Percentiles rank a stretch among this genome's conserved stretches.
Evolutionary conservation across 2,797 vertebrate genomes (phyloP).

Genomic region (Discoglossus pictus): DNA sequence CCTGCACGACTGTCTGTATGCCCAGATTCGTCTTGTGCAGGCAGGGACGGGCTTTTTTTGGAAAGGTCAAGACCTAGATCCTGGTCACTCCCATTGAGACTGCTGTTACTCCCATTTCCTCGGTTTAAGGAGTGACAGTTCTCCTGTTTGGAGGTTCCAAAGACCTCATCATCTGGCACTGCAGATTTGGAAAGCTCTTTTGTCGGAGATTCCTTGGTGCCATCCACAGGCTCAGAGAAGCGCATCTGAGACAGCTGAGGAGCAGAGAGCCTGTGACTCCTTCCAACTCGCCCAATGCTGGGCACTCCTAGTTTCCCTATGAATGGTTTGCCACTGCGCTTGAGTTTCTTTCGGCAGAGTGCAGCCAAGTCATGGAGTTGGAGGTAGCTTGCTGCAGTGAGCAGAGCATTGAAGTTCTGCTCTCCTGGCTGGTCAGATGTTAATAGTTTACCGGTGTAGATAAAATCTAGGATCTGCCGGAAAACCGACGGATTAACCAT

Average conservation of each 20-base stretch:
- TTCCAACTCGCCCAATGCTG: constrained; percentile 75
- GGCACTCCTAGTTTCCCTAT: constrained; percentile 78
- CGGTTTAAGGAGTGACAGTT: constrained; percentile 70
- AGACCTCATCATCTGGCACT: constrained; percentile 88
- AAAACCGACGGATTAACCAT: constrained; percentile 96
- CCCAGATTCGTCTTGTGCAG: constrained; percentile 80
- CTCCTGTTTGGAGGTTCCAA: constrained; percentile 77
- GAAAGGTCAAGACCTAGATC: constrained; percentile 92
- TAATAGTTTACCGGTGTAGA: constrained; percentile 95
- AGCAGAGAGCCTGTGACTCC: constrained; percentile 85
- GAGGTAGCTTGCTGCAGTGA: constrained; percentile 98
- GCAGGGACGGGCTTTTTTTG: constrained; percentile 87
- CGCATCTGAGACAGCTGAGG: constrained; percentile 82
- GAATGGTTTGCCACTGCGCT: constrained; percentile 84
- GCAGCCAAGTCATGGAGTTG: constrained; percentile 95
- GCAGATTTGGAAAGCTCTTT: constrained; percentile 80
- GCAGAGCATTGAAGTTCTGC: constrained; percentile 90
- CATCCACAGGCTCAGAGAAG: constrained; percentile 77
- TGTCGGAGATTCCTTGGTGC: constrained; percentile 67
- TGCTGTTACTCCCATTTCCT: constrained; percentile 71
- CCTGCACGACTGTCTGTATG: constrained; percentile 85
- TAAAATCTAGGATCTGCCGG: constrained; percentile 96
- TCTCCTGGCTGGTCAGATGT: constrained; percentile 86
- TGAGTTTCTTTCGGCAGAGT: constrained; percentile 94
- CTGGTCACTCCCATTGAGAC: constrained; percentile 79